Evolutionary conservation across 1,140 invertebrate species (phyloP), one percentile per base, ranked within the genome.

Genomic region (Hestina assimilis): DNA sequence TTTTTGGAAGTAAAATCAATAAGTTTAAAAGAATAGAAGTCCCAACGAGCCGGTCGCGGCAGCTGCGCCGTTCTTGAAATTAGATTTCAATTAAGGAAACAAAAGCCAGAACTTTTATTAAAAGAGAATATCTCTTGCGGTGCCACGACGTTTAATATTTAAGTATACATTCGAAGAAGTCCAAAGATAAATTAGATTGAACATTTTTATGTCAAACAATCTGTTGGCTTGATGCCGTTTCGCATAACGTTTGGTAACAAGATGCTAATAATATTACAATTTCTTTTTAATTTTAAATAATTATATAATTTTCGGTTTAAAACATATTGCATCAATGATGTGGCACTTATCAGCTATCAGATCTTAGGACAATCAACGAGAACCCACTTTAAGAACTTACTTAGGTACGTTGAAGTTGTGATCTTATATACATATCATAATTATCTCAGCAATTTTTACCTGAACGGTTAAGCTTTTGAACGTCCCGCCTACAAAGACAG

Each of bases 11-110:
- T 7, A n/a, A 45, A 59, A 59, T 63, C 47, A 61, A 63, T 52
- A 57, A 46, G 6, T 61, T 63, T 66, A 31, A 43, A 63, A 67
- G 69, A 61, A 54, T 61, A 71, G 51, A 54, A 62, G 61, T 66
- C 63, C 59, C 65, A 68, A 67, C 51, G 41, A 21, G 43, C 35
- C 53, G 14, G 33, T 24, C 42, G 74, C 61, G 69, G 71, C 78
- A 82, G 76, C 79, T 85, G 82, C 69, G 82, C 77, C 75, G 69
- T 71, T 75, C 66, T 70, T 77, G 74, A 76, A 81, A 83, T 85
- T 77, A 80, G 75, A 83, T 85, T 83, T 79, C 72, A 85, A 85
- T 85, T 83, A 81, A 72, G 79, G 78, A 78, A 84, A 79, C 79
- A 76, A 80, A 81, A 75, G 71, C 70, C 69, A 66, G 69, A 84